A percentile compares a stretch with the other conserved stretches of the same genome.
Evolutionary conservation across 2,797 vertebrate genomes (phyloP).

Genomic region (Antrozous pallidus): DNA sequence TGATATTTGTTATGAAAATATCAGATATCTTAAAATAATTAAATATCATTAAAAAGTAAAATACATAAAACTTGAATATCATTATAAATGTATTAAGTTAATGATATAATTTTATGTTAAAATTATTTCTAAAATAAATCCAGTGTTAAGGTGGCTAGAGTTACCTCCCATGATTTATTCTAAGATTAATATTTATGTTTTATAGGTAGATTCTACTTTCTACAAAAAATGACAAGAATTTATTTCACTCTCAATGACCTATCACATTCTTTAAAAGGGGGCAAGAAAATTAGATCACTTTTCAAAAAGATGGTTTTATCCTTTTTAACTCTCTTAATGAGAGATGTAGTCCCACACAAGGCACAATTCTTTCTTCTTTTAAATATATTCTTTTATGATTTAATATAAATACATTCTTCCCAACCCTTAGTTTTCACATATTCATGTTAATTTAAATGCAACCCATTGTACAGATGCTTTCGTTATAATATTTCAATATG

Average conservation of each 20-base stretch:
- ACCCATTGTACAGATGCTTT: not conserved
- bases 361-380: not conserved
- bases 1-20: not conserved
- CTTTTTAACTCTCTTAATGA: not conserved
- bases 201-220: not conserved
- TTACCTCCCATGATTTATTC: not conserved
- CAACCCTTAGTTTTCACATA: not conserved
- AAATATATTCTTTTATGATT: not conserved
- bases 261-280: not conserved
- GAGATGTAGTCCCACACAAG: too few species aligned
- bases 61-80: not conserved
- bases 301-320: not conserved
- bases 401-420: not conserved
- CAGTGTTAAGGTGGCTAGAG: not conserved
- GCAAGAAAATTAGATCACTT: not conserved
- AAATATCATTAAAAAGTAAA: not conserved
- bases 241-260: not conserved
- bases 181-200: not conserved
- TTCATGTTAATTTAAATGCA: not conserved
- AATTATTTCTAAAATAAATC: not conserved
- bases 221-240: not conserved
- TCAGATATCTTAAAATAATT: conserved; percentile 3
- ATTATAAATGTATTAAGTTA: not conserved
- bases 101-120: not conserved
- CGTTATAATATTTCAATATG: not conserved